A percentile compares a stretch with the other conserved stretches of the same genome.
phyloP scores from a whole-genome alignment of 1,140 invertebrate species.

The Araneus ventricosus region DNA sequence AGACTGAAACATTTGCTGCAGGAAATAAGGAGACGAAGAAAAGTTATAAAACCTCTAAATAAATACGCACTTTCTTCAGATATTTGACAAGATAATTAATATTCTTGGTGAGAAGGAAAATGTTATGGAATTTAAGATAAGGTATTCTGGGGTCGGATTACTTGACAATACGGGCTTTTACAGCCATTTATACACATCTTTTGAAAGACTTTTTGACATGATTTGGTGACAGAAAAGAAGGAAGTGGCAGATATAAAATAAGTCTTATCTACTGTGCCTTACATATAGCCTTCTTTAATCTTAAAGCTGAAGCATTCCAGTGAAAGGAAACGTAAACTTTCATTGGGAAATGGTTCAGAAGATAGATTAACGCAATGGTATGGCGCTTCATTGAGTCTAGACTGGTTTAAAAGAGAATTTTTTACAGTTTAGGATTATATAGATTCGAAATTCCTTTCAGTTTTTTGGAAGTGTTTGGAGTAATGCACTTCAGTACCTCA shows the following conservation, averaged over 20 bases:
- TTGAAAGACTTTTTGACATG: not conserved
- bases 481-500: too few species aligned
- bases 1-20: not conserved
- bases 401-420: too few species aligned
- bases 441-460: too few species aligned
- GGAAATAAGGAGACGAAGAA: not conserved
- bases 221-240: not conserved
- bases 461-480: too few species aligned
- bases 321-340: too few species aligned
- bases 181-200: not conserved
- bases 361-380: too few species aligned
- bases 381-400: too few species aligned
- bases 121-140: not conserved
- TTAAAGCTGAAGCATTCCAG: too few species aligned
- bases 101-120: not conserved
- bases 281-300: too few species aligned
- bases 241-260: not conserved
- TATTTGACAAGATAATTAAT: not conserved
- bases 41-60: not conserved
- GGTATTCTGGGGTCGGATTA: not conserved
- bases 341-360: too few species aligned
- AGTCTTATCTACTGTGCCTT: not conserved
- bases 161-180: not conserved
- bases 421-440: too few species aligned
- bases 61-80: not conserved